A percentile compares a stretch with the other conserved stretches of the same genome.
These are phyloP conservation scores for Eupithecia tripunctaria DNA, from an alignment of 2,888 invertebrate genomes.

Conservation along the genomic window DNA sequence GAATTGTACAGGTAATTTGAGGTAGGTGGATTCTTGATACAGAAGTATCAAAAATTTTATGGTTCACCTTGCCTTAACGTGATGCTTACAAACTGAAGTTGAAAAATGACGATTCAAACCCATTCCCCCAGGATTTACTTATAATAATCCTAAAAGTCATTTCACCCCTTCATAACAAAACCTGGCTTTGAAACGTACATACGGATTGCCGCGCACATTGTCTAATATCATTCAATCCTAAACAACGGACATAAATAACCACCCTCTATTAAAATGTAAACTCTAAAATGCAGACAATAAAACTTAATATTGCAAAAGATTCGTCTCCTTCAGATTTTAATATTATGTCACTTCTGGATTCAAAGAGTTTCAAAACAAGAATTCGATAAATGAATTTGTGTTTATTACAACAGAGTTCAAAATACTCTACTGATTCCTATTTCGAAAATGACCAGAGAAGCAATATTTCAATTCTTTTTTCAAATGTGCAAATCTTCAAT, in stretches of 20 bases:
- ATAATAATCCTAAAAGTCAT: conserved; percentile 76
- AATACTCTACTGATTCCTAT: conserved; percentile 48
- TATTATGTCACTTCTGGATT: conserved; percentile 53
- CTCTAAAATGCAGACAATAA: conserved; percentile 18
- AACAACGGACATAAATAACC: conserved; percentile 55
- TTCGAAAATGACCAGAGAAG: conserved; percentile 72
- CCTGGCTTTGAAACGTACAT: conserved; percentile 76
- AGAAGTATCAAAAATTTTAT: background rate
- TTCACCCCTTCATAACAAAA: conserved; percentile 79
- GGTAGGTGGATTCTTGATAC: background rate
- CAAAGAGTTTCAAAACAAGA: conserved; percentile 51
- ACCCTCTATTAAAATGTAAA: conserved; percentile 35
- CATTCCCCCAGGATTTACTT: conserved; percentile 70
- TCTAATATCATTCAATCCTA: conserved; percentile 67
- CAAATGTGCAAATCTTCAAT: conserved; percentile 47
- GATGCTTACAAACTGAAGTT: conserved; percentile 62
- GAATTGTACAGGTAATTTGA: too few species aligned
- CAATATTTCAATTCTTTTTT: conserved; percentile 54
- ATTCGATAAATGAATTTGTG: conserved; percentile 52
- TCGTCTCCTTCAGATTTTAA: conserved; percentile 61
- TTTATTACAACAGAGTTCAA: conserved; percentile 47
- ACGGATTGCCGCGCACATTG: conserved; percentile 78
- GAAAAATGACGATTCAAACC: conserved; percentile 69
- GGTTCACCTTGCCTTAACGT: conserved; percentile 7
- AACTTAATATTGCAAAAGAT: conserved; percentile 28